Evolutionary conservation across 2,797 vertebrate genomes (phyloP).

Genomic region (Eospalax fontanierii): DNA sequence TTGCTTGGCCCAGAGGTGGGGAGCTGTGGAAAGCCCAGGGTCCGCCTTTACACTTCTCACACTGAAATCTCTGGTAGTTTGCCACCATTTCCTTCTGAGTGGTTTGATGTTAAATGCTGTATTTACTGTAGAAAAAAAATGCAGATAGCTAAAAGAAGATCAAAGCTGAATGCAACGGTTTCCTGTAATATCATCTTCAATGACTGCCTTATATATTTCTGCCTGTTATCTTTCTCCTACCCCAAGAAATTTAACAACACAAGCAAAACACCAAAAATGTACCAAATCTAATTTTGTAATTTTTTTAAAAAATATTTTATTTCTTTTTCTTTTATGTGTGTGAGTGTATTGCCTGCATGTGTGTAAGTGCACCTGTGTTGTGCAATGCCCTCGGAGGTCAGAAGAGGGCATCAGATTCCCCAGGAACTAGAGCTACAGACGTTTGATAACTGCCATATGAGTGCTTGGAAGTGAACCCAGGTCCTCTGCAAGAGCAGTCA

Average conservation of each 20-base stretch:
- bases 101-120: not conserved
- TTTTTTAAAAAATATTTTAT: not conserved
- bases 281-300: not conserved
- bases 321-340: too few species aligned
- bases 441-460: too few species aligned
- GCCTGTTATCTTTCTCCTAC: not conserved
- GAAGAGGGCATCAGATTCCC: too few species aligned
- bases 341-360: too few species aligned
- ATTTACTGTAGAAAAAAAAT: not conserved
- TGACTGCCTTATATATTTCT: not conserved
- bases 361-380: too few species aligned
- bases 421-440: too few species aligned
- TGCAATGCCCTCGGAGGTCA: too few species aligned
- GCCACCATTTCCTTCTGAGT: not conserved
- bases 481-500: too few species aligned
- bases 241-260: not conserved
- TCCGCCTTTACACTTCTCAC: not conserved
- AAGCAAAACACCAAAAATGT: not conserved
- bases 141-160: not conserved
- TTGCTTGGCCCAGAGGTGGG: not conserved
- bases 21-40: too few species aligned
- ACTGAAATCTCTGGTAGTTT: not conserved
- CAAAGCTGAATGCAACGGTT: not conserved
- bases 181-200: not conserved
- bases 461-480: too few species aligned